A percentile compares a stretch with the other conserved stretches of the same genome.
Evolutionary conservation across 2,797 vertebrate species (phyloP).

Genomic region (Rhyacichthys aspro): DNA sequence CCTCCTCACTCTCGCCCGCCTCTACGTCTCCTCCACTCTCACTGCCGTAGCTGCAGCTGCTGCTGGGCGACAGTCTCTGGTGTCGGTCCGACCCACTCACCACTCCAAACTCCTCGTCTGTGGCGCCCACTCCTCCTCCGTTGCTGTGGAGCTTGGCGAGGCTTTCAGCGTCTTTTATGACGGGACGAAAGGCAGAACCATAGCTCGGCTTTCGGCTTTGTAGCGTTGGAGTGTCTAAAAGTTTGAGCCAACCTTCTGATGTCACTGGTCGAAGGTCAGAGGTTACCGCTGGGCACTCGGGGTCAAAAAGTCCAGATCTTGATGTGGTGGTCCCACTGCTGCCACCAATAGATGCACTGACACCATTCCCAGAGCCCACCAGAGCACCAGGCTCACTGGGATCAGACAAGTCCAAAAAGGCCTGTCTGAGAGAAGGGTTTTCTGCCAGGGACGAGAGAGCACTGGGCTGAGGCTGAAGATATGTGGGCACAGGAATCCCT

Average conservation of each 20-base stretch:
- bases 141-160: constrained; percentile 90
- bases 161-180: constrained; percentile 91
- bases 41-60: constrained; percentile 90
- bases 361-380: constrained; percentile 49
- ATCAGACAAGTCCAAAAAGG: constrained; percentile 91
- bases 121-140: constrained; percentile 37
- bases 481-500: constrained; percentile 94
- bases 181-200: constrained; percentile 93
- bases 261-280: constrained; percentile 76
- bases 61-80: constrained; percentile 78
- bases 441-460: constrained; percentile 83
- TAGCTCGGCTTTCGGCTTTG: constrained; percentile 83
- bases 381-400: constrained; percentile 70
- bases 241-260: constrained; percentile 83
- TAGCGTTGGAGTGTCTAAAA: constrained; percentile 78
- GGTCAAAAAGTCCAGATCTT: constrained; percentile 82
- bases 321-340: constrained; percentile 50
- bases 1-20: constrained; percentile 61
- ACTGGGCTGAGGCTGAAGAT: constrained; percentile 90
- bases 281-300: constrained; percentile 76
- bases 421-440: constrained; percentile 85
- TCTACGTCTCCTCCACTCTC: constrained; percentile 80
- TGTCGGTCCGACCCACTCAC: constrained; percentile 62
- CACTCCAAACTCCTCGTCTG: constrained; percentile 61
- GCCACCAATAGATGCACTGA: constrained; percentile 50